Base-by-base conservation (phyloP, 2,797 vertebrate species). In the Chaunax sp. region DNA sequence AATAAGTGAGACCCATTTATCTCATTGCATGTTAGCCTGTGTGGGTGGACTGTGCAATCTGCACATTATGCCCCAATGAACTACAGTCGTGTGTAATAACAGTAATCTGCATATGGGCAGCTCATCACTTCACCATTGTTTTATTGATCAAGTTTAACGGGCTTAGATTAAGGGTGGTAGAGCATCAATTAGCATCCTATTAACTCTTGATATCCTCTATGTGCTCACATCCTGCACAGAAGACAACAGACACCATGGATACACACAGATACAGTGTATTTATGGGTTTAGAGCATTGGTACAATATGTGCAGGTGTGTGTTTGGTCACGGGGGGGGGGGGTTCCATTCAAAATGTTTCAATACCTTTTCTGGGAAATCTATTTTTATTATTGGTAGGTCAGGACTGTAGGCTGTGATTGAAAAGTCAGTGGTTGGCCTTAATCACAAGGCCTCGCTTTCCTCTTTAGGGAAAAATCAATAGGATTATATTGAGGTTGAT, bases 61-160 rank as follows among this genome's bases (percentile, higher is more conserved):
- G 67, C 75, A 65, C 70, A 59, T 54, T 63, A 57, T 47, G 61
- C 64, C 55, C 76, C 78, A 81, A 81, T 87, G 87, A 88, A 83
- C 75, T 80, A 19, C 16, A 81, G 84, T 75, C 71, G 67, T 46
- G 33, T 78, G 73, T 88, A 87, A 89, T 90, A 70, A 86, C 60
- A 67, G 86, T 84, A 26, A 87, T 90, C 79, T 82, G 73, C 79
- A 82, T 76, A 46, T 57, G 67, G 78, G 69, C 81, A 49, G 64
- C 72, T 82, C 72, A 72, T 86, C 76, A 45, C 81, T 67, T 76
- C 68, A 64, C 69, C 64, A 62, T 69, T 80, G 72, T 72, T 82
- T 81, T 76, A 88, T 81, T 77, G 78, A 82, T 80, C 67, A 64
- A 18, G 60, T 78, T 78, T 80, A 86, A 86, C 81, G 80, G 75